phyloP scores from a whole-genome alignment of 1,140 invertebrate species.

The Meloidogyne chitwoodi region DNA sequence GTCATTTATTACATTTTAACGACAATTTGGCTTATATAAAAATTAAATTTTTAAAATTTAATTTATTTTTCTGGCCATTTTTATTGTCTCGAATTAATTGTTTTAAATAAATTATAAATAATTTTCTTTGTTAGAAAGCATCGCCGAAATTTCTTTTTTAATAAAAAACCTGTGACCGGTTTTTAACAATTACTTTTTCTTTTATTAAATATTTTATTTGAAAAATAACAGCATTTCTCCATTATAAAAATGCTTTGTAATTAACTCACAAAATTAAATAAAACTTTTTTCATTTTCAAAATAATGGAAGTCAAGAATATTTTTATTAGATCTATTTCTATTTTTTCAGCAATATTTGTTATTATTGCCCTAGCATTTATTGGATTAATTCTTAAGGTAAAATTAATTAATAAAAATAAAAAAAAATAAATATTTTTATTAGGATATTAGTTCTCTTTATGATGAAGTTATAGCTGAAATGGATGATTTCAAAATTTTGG shows the following conservation, averaged over 20 bases:
- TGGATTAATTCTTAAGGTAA: constrained; percentile 4
- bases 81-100: not conserved
- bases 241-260: not conserved
- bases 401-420: not conserved
- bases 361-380: not conserved
- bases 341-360: constrained; percentile 3
- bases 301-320: not conserved
- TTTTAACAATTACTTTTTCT: not conserved
- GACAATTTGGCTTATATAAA: no score
- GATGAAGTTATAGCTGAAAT: constrained; percentile 24
- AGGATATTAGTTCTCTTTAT: constrained; percentile 25
- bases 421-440: not conserved
- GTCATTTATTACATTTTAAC: no score
- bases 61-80: no score
- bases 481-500: constrained; percentile 29
- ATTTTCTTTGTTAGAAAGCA: not conserved
- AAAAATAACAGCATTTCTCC: no score
- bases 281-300: not conserved
- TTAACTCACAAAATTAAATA: not conserved
- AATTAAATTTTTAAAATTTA: no score
- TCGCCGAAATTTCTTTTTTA: not conserved
- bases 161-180: not conserved
- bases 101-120: not conserved
- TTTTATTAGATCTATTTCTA: not conserved
- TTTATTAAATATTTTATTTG: no score